Base-by-base conservation (phyloP, 1,140 invertebrate species). In the Bombus difficillimus region DNA sequence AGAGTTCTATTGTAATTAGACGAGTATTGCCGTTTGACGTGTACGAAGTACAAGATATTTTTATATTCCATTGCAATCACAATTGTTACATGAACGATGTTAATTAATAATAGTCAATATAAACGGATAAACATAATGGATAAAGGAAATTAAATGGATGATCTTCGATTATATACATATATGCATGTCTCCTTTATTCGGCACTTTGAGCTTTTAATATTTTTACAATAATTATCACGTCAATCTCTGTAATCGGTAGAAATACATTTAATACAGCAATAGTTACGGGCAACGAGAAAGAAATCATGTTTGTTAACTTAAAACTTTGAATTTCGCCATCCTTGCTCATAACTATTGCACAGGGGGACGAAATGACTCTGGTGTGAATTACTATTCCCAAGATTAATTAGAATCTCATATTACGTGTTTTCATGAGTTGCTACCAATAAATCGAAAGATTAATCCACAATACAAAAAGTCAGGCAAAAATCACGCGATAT, bases 141-240 rank as follows among this genome's bases (percentile, higher is more conserved):
- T 34, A 32, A 25, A 37, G 22, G 10, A 22, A n/a, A 74, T 9
- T 5, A n/a, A 71, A 39, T 80, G 9, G 28, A 72, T 43, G 32
- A 41, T 73, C 0, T n/a, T 74, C 2, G 3, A 72, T 13, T 43
- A n/a, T 22, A 39, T 12, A 76, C 74, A 9, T 86, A 37, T 85
- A 71, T 73, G 37, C 39, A 77, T 72, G 37, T 85, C 37, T 87
- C 53, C 32, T 89, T 91, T 89, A 88, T 89, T 86, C 80, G 90
- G 88, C 84, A 86, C 79, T 85, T 91, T 86, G 85, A 89, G 88
- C 89, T 86, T 87, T 78, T 47, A 43, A 34, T 69, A 83, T 57
- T 85, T 66, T 89, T 89, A 89, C 88, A 89, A 41, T 41, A 64
- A 83, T 71, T 47, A 34, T 81, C 73, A 43, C 5, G 41, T 59